These are phyloP conservation scores for Myxocyprinus asiaticus DNA, from an alignment of 2,113 vertebrate genomes.

Conservation along the genomic window DNA sequence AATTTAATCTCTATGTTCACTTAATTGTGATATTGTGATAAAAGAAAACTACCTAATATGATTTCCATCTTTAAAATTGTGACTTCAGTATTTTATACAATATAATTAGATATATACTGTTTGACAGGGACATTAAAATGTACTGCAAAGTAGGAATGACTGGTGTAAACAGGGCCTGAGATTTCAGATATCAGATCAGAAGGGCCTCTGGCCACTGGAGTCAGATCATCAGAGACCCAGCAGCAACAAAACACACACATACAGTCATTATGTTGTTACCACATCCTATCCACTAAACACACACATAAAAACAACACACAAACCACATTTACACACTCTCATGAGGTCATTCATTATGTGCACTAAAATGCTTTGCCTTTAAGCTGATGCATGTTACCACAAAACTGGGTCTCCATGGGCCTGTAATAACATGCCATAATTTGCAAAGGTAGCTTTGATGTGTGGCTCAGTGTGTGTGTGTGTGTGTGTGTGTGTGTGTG, in stretches of 20 bases:
- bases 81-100: no score
- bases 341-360: constrained; percentile 39
- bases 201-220: constrained; percentile 25
- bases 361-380: constrained; percentile 34
- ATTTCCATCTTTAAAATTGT: no score
- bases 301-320: constrained; percentile 3
- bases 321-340: constrained; percentile 21
- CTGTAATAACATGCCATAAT: constrained; percentile 53
- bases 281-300: constrained; percentile 14
- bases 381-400: constrained; percentile 5
- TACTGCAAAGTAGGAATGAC: no score
- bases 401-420: constrained; percentile 30
- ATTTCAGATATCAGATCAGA: constrained; percentile 24
- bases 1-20: no score
- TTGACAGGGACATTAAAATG: no score
- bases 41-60: no score
- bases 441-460: constrained; percentile 38
- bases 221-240: constrained; percentile 41
- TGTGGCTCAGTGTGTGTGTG: no score
- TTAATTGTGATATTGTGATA: no score
- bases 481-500: no score
- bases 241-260: constrained; percentile 32
- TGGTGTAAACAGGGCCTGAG: neutral
- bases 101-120: no score
- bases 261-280: neutral